Base-by-base conservation (phyloP, 2,888 invertebrate genomes). In the Digitonthophagus gazella region DNA sequence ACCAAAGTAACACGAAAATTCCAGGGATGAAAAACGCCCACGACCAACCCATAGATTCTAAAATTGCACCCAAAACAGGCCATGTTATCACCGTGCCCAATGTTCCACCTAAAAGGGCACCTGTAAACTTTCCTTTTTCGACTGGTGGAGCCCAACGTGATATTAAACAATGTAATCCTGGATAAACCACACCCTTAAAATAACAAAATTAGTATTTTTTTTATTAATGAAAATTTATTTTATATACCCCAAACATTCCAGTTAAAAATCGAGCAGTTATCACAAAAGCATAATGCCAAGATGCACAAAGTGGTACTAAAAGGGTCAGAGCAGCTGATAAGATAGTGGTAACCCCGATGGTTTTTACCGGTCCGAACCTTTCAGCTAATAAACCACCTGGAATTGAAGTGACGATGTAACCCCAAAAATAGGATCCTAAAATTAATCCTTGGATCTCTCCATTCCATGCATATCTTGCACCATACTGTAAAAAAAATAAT, bases 381-480 rank as follows among this genome's bases (percentile, higher is more conserved):
- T 91, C 91, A 0, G 90, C 88, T n/a, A 89, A 78, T 76, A 88
- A 86, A 2, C 91, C 91, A 0, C 87, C 91, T 0, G 88, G 85
- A 69, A 91, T 79, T 4, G 89, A 90, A 22, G 90, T 89, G 20
- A 89, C 74, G 14, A 89, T 87, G 73, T 90, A 91, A 28, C 90
- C 89, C 87, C 90, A 91, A 78, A 90, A 91, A 75, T 89, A 91
- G 0, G 90, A 85, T 0, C 90, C 90, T 19, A 91, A 80, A 6
- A 91, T 86, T 28, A 87, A 77, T 0, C 89, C 89, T 79, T 91
- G 90, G 74, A 88, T 85, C 63, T 86, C 84, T 20, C 84, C 79
- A 15, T 85, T 84, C 91, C 91, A 91, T 69, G 84, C 78, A 71
- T 85, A 87, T 2, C 85, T 83, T 0, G 78, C 79, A 1, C 85